phyloP scores from a whole-genome alignment of 2,113 vertebrate genomes.

The Scomber scombrus region DNA sequence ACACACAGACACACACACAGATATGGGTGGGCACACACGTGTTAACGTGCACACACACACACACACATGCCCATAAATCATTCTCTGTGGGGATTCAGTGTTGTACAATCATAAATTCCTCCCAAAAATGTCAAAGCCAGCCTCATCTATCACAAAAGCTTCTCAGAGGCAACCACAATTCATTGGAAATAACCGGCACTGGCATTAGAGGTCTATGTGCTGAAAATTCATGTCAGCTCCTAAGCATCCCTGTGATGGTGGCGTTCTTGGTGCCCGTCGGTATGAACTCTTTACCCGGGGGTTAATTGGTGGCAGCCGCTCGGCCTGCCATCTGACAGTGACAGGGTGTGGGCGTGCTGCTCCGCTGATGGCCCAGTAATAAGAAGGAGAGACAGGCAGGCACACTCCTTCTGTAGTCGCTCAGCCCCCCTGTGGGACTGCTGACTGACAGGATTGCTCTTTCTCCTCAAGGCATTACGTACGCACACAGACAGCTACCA shows the following conservation, averaged over 20 bases:
- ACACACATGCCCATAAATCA: constrained; percentile 52
- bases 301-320: constrained; percentile 79
- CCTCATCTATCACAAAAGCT: constrained; percentile 53
- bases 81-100: constrained; percentile 33
- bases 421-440: constrained; percentile 30
- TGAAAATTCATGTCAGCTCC: constrained; percentile 36
- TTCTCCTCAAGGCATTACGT: constrained; percentile 54
- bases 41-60: constrained; percentile 25
- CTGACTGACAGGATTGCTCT: constrained; percentile 70
- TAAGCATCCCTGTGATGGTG: constrained; percentile 38
- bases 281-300: constrained; percentile 43
- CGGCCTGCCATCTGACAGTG: constrained; percentile 56
- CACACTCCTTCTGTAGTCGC: constrained; percentile 45
- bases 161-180: constrained; percentile 31
- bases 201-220: not conserved
- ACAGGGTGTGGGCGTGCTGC: constrained; percentile 67
- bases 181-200: constrained; percentile 39
- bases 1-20: constrained; percentile 30
- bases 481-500: constrained; percentile 11
- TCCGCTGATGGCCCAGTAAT: constrained; percentile 65
- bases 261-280: constrained; percentile 24
- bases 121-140: constrained; percentile 59
- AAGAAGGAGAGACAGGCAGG: constrained; percentile 50
- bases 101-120: constrained; percentile 47
- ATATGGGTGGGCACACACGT: constrained; percentile 32